Base-by-base conservation (phyloP, 2,888 invertebrate species). In the Serrognathus titanus region DNA sequence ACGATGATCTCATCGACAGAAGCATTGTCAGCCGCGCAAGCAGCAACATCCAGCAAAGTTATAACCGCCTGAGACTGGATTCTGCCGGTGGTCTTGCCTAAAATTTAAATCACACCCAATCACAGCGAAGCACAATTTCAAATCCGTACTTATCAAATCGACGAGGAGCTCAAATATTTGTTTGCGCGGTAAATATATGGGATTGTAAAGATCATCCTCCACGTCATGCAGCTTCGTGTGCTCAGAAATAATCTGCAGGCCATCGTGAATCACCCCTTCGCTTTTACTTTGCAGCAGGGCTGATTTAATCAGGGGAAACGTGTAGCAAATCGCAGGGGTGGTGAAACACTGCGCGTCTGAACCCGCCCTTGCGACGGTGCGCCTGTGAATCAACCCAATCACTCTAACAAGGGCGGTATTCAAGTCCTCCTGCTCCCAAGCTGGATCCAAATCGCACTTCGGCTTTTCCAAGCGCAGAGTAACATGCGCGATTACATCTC, bases 141-240 rank as follows among this genome's bases (percentile, higher is more conserved):
- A 24, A 20, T 51, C 74, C 83, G 80, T 72, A 83, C 87, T 85
- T 67, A 93, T 89, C 20, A 94, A 80, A 66, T 90, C 84, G 56
- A 94, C 83, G 39, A 96, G 81, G 52, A 94, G 78, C 46, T 87
- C 82, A 71, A 94, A 86, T 83, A 97, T 90, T 71, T 91, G 88
- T 68, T 86, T 83, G 38, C 90, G 82, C 3, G 96, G 96, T 71
- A 95, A 81, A 66, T 90, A 85, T 58, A 83, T 81, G 0, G 95
- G 94, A 75, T 90, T 86, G 66, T 84, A 82, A 53, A 84, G 77
- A 68, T 86, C 68, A 41, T 58, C 57, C 2, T 50, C 51, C 4
- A 31, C 24, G 11, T 38, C 13, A 13, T 45, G 35, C 59, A 87
- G 80, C 69, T 85, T 84, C 0, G 90, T 87, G 79, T 94, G 93